Base-by-base conservation (phyloP, 1,140 invertebrate genomes). In the Cheumatopsyche charites region DNA sequence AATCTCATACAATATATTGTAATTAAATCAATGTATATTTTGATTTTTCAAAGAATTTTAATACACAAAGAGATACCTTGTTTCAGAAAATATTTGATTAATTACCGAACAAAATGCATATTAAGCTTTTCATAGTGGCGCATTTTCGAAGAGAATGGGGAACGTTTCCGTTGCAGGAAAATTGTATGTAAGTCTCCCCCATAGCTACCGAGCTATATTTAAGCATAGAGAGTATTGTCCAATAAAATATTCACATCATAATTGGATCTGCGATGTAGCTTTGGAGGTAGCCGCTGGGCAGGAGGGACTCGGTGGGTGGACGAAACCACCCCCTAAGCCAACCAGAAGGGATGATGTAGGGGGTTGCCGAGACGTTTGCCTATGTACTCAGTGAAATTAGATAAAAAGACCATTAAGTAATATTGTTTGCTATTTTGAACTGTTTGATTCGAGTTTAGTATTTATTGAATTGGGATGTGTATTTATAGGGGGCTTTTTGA, bases 241-340 rank as follows among this genome's bases (percentile, higher is more conserved):
- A 74, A 73, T 74, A 76, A 76, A 76, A 76, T 76, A 76, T 76
- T 76, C 72, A 73, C 75, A 72, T 76, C 75, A 76, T 76, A 76
- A 76, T 76, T 76, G 75, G 75, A 76, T 76, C 72, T 74, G 72
- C 70, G 70, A 74, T 76, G 72, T 75, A 71, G 72, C 74, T 70
- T 73, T 67, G 52, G 17, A 67, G 73, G 73, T 49, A 62, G 65
- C 62, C 23, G 55, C 19, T 49, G 29, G 55, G 17, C 13, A 65
- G n/a, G 66, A 45, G 41, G 15, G 26, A 29, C 9, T 4, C 13
- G 47, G 63, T 23, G 52, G 52, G 52, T 61, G 41, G 9, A 19
- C 26, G 55, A 61, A 67, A 25, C 23, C 21, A 58, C 21, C 23
- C 17, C n/a, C n/a, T n/a, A n/a, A n/a, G 55, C 19, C 9, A 3